These are phyloP conservation scores for Diacarnus erythraeanus DNA, from an alignment of 37 sponge, comb jelly and placozoan species.

Conservation along the genomic window DNA sequence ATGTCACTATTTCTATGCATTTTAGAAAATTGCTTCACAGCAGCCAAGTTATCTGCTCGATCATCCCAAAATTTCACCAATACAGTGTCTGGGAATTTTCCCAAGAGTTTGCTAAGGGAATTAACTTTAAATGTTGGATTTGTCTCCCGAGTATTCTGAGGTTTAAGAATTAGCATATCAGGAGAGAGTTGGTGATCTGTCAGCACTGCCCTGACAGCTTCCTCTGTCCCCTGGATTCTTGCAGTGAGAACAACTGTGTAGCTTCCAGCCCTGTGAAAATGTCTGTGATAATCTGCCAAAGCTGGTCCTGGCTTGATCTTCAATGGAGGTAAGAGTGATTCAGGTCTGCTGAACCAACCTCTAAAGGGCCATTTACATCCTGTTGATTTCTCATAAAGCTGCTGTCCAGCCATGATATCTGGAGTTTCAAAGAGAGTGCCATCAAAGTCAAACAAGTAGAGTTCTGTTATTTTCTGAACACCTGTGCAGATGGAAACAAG, in stretches of 20 bases:
- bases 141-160: slow-evolving; percentile 25
- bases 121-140: slow-evolving; percentile 58
- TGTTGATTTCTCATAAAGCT: slow-evolving; percentile 56
- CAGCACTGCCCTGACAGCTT: slow-evolving; percentile 47
- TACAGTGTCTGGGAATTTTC: slow-evolving; percentile 39
- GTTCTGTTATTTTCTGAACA: slow-evolving; percentile 44
- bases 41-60: slow-evolving; percentile 55
- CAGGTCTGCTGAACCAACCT: slow-evolving; percentile 66
- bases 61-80: slow-evolving; percentile 86
- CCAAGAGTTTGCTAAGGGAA: slow-evolving; percentile 47
- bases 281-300: slow-evolving; percentile 49
- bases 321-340: slow-evolving; percentile 81
- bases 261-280: slow-evolving; percentile 50
- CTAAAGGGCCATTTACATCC: slow-evolving; percentile 72
- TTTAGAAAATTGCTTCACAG: slow-evolving; percentile 42
- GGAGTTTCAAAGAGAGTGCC: slow-evolving; percentile 79
- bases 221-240: slow-evolving; percentile 31
- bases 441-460: slow-evolving; percentile 90
- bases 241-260: slow-evolving; percentile 77
- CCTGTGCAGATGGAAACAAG: slow-evolving; percentile 51
- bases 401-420: slow-evolving; percentile 56
- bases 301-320: slow-evolving; percentile 73
- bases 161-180: slow-evolving; percentile 55
- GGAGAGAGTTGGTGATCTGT: slow-evolving; percentile 49
- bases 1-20: not conserved